Evolutionary conservation across 2,113 vertebrate genomes (phyloP).

Genomic region (Ageneiosus marmoratus): DNA sequence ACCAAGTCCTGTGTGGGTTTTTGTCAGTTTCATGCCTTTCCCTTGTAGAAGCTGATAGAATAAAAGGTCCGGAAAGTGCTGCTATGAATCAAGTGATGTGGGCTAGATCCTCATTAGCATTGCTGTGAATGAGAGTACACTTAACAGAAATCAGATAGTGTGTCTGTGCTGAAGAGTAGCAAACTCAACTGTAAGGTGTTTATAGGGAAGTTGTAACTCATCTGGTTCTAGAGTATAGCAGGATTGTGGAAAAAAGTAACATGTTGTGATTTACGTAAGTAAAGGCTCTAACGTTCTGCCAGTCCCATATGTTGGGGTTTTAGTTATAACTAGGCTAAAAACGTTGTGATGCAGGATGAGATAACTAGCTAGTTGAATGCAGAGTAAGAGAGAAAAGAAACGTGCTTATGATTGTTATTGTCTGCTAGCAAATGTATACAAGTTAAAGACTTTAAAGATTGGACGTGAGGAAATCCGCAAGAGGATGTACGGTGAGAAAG

Average conservation of each 20-base stretch:
- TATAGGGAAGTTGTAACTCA: neutral
- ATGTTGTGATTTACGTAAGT: too few relatives aligned
- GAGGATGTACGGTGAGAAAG: neutral
- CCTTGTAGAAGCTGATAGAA: neutral
- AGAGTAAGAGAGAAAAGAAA: neutral
- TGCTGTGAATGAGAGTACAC: slow-evolving; percentile 15
- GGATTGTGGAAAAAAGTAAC: too few relatives aligned
- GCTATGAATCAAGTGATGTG: slow-evolving; percentile 5
- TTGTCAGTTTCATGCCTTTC: neutral
- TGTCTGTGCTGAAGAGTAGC: slow-evolving; percentile 22
- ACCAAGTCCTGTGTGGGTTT: neutral
- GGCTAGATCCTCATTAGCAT: slow-evolving; percentile 15
- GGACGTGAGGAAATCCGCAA: neutral
- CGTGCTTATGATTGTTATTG: neutral
- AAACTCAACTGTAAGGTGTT: neutral
- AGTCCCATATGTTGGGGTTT: neutral
- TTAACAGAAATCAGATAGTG: slow-evolving; percentile 46
- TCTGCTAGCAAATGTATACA: neutral
- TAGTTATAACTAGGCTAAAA: neutral
- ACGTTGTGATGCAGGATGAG: neutral
- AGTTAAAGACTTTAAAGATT: neutral
- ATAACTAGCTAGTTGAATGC: neutral
- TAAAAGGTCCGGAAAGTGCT: neutral
- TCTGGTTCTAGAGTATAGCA: too few relatives aligned
- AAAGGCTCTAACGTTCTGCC: neutral